These are phyloP conservation scores for Chaetoderma sp. DNA, from an alignment of 2,888 invertebrate genomes.

Conservation along the genomic window DNA sequence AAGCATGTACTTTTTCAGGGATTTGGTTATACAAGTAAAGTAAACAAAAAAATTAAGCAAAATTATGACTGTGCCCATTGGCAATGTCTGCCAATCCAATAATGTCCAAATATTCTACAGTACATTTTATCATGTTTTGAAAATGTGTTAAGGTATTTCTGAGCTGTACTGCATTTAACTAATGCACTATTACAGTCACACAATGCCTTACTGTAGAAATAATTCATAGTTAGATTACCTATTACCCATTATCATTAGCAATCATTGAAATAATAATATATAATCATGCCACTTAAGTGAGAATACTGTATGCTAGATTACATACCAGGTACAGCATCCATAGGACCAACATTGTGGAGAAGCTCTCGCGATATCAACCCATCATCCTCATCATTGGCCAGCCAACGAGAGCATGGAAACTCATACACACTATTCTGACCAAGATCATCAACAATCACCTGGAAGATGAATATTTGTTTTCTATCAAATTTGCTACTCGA, in stretches of 20 bases:
- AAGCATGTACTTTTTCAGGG: too few species aligned
- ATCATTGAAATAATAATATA: too few species aligned
- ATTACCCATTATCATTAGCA: not conserved
- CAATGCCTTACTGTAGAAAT: not conserved
- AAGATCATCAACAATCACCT: slow-evolving; percentile 67
- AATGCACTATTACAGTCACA: slow-evolving; percentile 2
- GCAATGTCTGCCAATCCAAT: too few species aligned
- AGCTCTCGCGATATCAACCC: slow-evolving; percentile 65
- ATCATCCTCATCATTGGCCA: slow-evolving; percentile 67
- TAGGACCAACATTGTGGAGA: slow-evolving; percentile 50
- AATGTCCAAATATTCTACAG: too few species aligned
- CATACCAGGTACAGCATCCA: slow-evolving; percentile 57
- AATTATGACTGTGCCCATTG: not conserved
- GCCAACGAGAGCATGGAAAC: slow-evolving; percentile 67
- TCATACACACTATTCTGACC: slow-evolving; percentile 64
- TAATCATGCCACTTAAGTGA: too few species aligned
- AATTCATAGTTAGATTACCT: not conserved
- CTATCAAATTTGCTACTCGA: too few species aligned
- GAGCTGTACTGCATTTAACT: too few species aligned
- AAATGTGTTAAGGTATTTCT: too few species aligned
- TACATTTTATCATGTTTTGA: not conserved
- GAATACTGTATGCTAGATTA: too few species aligned
- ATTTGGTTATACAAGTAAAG: too few species aligned
- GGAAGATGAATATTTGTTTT: too few species aligned
- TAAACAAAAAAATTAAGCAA: not conserved